Percentiles rank a stretch among this genome's conserved stretches.
These are phyloP conservation scores for Eilema depressum DNA, from an alignment of 2,888 invertebrate genomes.

Conservation along the genomic window DNA sequence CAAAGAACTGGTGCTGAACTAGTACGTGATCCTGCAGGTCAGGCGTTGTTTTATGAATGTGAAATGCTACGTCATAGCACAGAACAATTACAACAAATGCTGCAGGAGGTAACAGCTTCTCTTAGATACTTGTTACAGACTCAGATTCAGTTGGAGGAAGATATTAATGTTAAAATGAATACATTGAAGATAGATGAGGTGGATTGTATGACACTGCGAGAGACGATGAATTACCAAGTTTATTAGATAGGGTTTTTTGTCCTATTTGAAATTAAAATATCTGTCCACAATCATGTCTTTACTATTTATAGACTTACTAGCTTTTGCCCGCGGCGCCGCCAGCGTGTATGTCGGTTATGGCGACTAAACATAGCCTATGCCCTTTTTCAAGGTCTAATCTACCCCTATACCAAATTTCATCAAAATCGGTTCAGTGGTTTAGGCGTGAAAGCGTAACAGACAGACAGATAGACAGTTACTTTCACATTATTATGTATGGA, in stretches of 20 bases:
- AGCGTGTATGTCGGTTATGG: no score
- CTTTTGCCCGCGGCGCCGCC: no score
- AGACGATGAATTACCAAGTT: slow-evolving; percentile 91
- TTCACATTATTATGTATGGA: no score
- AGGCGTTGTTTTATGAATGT: slow-evolving; percentile 90
- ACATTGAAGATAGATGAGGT: slow-evolving; percentile 97
- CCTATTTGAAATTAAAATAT: slow-evolving; percentile 1
- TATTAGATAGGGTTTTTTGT: slow-evolving; percentile 81
- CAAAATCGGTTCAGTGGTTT: no score
- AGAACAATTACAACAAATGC: slow-evolving; percentile 89
- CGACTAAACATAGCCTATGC: no score
- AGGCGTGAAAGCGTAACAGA: no score
- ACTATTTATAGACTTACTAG: not conserved
- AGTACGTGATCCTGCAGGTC: slow-evolving; percentile 93
- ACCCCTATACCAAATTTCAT: no score
- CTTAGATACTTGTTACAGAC: slow-evolving; percentile 94
- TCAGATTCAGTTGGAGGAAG: slow-evolving; percentile 96
- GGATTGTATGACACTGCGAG: slow-evolving; percentile 94
- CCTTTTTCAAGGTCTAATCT: no score
- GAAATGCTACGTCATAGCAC: slow-evolving; percentile 90
- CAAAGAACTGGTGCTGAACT: slow-evolving; percentile 93
- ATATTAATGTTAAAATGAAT: slow-evolving; percentile 96
- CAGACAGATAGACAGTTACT: no score
- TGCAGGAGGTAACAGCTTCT: slow-evolving; percentile 91
- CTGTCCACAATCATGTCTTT: not conserved